Evolutionary conservation across 2,113 vertebrate genomes (phyloP).

Genomic region (Periophthalmus modestus): DNA sequence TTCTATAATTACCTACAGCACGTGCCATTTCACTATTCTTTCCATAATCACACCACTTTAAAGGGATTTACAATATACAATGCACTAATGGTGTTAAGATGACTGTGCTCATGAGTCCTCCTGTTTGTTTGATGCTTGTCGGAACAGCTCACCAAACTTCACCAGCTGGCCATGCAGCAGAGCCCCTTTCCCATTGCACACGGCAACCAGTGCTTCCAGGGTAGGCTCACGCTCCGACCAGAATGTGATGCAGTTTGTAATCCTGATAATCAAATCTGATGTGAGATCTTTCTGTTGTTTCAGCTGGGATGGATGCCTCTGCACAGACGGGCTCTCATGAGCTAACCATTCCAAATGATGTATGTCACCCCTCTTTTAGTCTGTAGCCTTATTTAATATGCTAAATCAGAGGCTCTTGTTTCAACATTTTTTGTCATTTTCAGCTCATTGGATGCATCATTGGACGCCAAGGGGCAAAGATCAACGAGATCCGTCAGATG

Average conservation of each 20-base stretch:
- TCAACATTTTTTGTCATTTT: neutral
- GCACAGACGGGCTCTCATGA: constrained; percentile 98
- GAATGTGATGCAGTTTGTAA: constrained; percentile 23
- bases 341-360: constrained; percentile 99
- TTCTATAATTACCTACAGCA: neutral
- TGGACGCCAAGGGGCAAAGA: constrained; percentile 96
- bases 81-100: constrained; percentile 24
- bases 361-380: constrained; percentile 72
- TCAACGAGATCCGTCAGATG: constrained; percentile 99
- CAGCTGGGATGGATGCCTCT: constrained; percentile 93
- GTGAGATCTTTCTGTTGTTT: constrained; percentile 31
- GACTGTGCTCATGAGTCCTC: constrained; percentile 19
- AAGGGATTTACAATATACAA: constrained; percentile 16
- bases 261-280: constrained; percentile 16
- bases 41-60: constrained; percentile 47
- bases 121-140: constrained; percentile 21
- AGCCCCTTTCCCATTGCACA: constrained; percentile 92
- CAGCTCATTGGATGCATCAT: constrained; percentile 99
- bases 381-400: neutral
- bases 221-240: constrained; percentile 71
- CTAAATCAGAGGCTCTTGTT: neutral
- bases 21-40: constrained; percentile 62
- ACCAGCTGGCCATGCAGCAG: constrained; percentile 98
- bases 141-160: constrained; percentile 93
- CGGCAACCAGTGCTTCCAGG: constrained; percentile 95